Evolutionary conservation across 2,113 vertebrate genomes (phyloP), one percentile per base, ranked within the genome.

Genomic region (Catagonus wagneri): DNA sequence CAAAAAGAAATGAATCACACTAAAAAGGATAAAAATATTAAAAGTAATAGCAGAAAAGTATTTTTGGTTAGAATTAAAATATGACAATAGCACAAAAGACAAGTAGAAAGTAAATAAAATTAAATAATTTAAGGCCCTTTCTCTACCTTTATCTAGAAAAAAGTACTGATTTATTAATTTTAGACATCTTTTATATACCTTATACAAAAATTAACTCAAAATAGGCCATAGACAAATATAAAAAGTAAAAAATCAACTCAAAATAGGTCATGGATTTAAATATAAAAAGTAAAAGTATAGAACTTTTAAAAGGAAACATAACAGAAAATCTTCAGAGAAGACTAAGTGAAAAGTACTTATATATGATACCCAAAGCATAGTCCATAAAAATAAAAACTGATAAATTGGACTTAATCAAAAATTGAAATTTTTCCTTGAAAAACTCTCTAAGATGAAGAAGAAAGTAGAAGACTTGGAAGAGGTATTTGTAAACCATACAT

Each of bases 61-160:
- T 54, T 83, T 84, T 93, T 17, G 22, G 16, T 68, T 52, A 85
- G 6, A 71, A 65, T 80, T 74, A 84, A 89, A 96, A 69, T 54
- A 34, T 78, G 19, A 89, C 12, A 32, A 22, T 84, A n/a, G 23
- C 9, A 61, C 4, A 83, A 65, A 93, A 66, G 39, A 39, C 13
- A 39, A 58, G 19, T 68, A 63, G 7, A 83, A 54, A 88, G 25
- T 14, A 87, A 14, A 60, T 52, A 27, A 93, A 72, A 61, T 79
- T 68, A 83, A 50, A 83, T 8, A 22, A 56, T 34, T 94, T 65
- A 86, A 54, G 16, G 1, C 9, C 1, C 22, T 17, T 76, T 44
- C 5, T 74, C 76, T 85, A 29, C 23, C 19, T 44, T 4, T 78
- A 66, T 39, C 17, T 15, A 76, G 60, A 68, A 86, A 61, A 94